Conservation (phyloP, 2,113 vertebrate species). For the Oenanthe melanoleuca region DNA sequence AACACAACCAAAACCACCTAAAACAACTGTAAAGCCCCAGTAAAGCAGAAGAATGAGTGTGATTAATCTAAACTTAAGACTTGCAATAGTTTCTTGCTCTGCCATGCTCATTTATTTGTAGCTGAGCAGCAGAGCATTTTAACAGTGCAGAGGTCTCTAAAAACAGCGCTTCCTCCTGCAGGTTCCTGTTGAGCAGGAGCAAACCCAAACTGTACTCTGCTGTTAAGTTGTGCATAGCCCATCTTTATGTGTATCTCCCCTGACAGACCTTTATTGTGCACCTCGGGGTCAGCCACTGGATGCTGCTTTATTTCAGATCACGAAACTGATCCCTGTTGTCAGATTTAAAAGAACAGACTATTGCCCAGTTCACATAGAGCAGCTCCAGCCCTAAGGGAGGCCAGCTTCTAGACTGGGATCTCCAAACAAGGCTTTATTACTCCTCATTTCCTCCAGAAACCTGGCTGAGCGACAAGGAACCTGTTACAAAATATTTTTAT, state of each 20-base stretch:
- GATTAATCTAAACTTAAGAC: background rate
- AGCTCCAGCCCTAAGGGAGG: background rate
- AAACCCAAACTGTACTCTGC: background rate
- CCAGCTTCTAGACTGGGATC: background rate
- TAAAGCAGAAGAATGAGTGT: background rate
- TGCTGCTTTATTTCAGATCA: background rate
- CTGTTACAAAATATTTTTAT: conserved; percentile 8
- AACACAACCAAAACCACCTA: background rate
- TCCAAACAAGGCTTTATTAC: background rate
- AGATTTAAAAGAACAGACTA: background rate
- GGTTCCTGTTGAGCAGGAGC: background rate
- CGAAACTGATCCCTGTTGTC: conserved; percentile 8
- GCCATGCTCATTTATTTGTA: accelerated
- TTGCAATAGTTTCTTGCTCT: background rate
- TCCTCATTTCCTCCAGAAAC: background rate
- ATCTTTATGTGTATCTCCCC: background rate
- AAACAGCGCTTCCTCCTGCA: background rate
- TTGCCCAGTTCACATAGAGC: background rate
- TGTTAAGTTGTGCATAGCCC: background rate
- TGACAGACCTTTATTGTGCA: conserved; percentile 22
- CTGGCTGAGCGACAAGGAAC: background rate
- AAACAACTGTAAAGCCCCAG: background rate
- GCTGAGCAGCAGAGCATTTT: background rate
- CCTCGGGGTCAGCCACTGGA: background rate
- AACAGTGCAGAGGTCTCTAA: background rate